Evolutionary conservation across 2,888 invertebrate species (phyloP).

Genomic region (Drosophila paracracens): DNA sequence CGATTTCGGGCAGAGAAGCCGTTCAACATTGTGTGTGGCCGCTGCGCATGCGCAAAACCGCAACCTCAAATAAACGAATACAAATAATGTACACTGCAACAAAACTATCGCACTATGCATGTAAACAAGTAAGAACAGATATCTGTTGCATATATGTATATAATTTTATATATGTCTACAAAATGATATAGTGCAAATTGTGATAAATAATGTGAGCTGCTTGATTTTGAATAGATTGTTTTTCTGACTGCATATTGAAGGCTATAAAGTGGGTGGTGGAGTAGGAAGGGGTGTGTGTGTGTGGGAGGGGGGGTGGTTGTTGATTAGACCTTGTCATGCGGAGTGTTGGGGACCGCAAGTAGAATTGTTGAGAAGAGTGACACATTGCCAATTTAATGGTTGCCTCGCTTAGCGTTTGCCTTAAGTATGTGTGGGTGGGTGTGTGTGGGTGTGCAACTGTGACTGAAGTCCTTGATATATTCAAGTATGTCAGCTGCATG

Average conservation of each 20-base stretch:
- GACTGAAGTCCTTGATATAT: background rate
- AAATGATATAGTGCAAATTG: background rate
- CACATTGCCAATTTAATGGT: slow-evolving; percentile 69
- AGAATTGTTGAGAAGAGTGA: slow-evolving; percentile 5
- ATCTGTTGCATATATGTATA: background rate
- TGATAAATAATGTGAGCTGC: background rate
- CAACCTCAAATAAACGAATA: slow-evolving; percentile 26
- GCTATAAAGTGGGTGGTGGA: background rate
- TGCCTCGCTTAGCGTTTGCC: slow-evolving; percentile 42
- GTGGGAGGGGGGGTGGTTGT: background rate
- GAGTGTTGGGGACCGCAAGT: slow-evolving; percentile 28
- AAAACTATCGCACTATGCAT: background rate
- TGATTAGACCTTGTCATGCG: background rate
- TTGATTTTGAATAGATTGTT: background rate
- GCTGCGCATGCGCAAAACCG: slow-evolving; percentile 57
- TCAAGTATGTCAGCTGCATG: slow-evolving; percentile 21
- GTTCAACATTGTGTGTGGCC: slow-evolving; percentile 58
- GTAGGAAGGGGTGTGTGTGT: too few relatives aligned
- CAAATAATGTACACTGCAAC: background rate
- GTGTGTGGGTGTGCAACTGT: background rate
- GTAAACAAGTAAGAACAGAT: background rate
- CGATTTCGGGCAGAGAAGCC: slow-evolving; percentile 53
- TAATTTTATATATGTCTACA: too few relatives aligned
- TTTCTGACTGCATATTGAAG: background rate
- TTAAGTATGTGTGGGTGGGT: background rate